These are phyloP conservation scores for Odontocolon sp. DNA, from an alignment of 2,888 invertebrate species.

Conservation along the genomic window DNA sequence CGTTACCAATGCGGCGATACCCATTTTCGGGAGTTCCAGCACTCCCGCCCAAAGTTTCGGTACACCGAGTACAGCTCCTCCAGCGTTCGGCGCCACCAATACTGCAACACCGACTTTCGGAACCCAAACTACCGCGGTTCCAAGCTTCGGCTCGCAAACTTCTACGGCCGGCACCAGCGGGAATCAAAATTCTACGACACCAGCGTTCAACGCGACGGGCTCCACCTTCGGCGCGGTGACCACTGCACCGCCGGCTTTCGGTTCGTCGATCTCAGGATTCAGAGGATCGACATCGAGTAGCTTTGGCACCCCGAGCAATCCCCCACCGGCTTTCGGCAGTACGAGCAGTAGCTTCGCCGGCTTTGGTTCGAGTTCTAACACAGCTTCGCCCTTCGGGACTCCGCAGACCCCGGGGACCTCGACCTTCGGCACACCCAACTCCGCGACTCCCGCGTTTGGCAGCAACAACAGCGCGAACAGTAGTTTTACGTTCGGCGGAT, in stretches of 20 bases:
- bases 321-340: conserved; percentile 40
- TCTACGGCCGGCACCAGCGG: conserved; percentile 1
- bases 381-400: conserved; percentile 61
- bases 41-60: conserved; percentile 56
- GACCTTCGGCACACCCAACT: conserved; percentile 53
- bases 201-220: conserved; percentile 27
- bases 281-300: conserved; percentile 44
- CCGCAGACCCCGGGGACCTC: conserved; percentile 53
- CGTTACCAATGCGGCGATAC: conserved; percentile 22
- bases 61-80: conserved; percentile 40
- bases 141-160: conserved; percentile 49
- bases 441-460: conserved; percentile 18
- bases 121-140: conserved; percentile 45
- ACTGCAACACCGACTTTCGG: conserved; percentile 61
- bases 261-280: conserved; percentile 51
- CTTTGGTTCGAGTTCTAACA: conserved; percentile 39
- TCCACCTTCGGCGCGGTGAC: conserved; percentile 57
- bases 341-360: conserved; percentile 25
- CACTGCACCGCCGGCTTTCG: conserved; percentile 52
- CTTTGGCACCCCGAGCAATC: conserved; percentile 43
- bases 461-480: conserved; percentile 28
- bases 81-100: conserved; percentile 51
- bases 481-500: conserved; percentile 57
- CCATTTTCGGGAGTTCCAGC: conserved; percentile 23
- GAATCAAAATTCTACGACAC: conserved; percentile 12